Evolutionary conservation across 2,888 invertebrate genomes (phyloP).

Genomic region (Ferrisia virgata): DNA sequence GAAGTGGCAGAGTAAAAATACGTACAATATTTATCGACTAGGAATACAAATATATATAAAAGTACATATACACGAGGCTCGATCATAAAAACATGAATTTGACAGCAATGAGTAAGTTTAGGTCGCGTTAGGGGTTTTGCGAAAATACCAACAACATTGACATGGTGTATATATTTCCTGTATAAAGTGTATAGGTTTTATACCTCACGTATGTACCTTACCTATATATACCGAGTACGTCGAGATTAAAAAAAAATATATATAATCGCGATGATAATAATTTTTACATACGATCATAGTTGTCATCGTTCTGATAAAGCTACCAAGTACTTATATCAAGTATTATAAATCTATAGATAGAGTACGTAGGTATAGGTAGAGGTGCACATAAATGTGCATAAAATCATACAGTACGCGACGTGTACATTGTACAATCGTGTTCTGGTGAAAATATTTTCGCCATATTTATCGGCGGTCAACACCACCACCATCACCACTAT

Average conservation of each 20-base stretch:
- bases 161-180: neutral
- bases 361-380: neutral
- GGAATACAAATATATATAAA: neutral
- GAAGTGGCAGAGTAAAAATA: neutral
- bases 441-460: too few species aligned
- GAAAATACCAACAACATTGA: neutral
- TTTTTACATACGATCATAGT: neutral
- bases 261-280: constrained; percentile 3
- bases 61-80: neutral
- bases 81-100: constrained; percentile 11
- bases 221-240: neutral
- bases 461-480: too few species aligned
- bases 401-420: neutral
- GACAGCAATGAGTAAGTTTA: constrained; percentile 3
- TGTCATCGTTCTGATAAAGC: constrained; percentile 5
- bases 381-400: too few species aligned
- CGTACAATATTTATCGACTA: neutral
- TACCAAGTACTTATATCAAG: constrained; percentile 12
- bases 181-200: neutral
- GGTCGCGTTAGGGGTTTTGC: constrained; percentile 5
- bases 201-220: neutral
- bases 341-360: neutral
- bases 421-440: neutral
- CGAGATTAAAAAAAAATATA: neutral
- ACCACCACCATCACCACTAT: too few species aligned